Evolutionary conservation across 2,113 vertebrate species (phyloP), one percentile per base, ranked within the genome.

Genomic region (Orycteropus afer): DNA sequence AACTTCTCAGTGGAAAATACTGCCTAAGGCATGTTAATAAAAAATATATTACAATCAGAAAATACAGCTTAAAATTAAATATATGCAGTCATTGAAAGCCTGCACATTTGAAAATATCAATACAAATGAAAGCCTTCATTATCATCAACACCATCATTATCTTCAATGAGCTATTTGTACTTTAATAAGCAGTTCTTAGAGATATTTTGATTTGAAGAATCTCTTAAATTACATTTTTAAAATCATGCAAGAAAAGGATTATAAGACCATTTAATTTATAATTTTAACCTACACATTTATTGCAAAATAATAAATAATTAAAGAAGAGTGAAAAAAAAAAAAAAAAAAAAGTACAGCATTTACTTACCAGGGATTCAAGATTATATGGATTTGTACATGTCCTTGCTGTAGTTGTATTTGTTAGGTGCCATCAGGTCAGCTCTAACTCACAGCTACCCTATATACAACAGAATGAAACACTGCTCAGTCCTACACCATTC

Each of bases 51-150:
- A 65, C 29, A 94, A 90, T 65, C n/a, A 67, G 25, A 78, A 91
- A 94, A 86, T 69, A 14, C 1, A 85, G 77, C 17, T 88, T 83
- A 91, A 90, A 95, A 91, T 80, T 78, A 91, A 94, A 71, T 90
- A 57, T 79, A 81, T 82, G 18, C 14, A 74, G 17, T 51, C 86
- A 74, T 69, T 57, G 23, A 88, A 9, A 76, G 22, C 13, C 37
- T 82, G 37, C 59, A 59, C 13, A 90, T 47, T 45, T 86, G 15
- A 89, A 83, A 82, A 27, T 86, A 90, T 76, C 45, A 74, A 96
- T 94, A 93, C 83, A 94, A 94, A 65, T 95, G 55, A 73, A 94
- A 91, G 8, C 9, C n/a, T 97, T 97, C 53, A 85, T 89, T 94
- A 91, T 86, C 83, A 95, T 97, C 93, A 92, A 51, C 29, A 84